phyloP scores from a whole-genome alignment of 2,113 vertebrate species.

The Puntigrus tetrazona region DNA sequence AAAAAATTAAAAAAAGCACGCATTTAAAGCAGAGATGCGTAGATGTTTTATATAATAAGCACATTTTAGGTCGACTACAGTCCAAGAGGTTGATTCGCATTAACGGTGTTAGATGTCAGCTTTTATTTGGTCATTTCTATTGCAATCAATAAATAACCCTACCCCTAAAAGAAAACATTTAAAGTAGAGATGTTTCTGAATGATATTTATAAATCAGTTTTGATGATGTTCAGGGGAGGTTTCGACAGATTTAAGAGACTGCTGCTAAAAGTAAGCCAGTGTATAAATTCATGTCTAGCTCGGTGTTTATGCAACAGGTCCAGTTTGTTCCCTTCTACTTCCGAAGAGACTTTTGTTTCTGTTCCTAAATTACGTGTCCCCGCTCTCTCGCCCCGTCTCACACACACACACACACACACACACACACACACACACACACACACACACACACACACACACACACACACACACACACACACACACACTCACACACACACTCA shows the following conservation, averaged over 20 bases:
- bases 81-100: neutral
- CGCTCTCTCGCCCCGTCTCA: neutral
- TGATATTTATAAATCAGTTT: too few species aligned
- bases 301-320: neutral
- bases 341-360: conserved; percentile 26
- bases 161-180: neutral
- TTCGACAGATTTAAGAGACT: neutral
- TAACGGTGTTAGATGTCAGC: neutral
- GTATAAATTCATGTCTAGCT: neutral
- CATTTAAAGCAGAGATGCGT: neutral
- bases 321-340: conserved; percentile 37
- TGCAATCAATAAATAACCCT: neutral
- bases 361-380: neutral
- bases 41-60: neutral
- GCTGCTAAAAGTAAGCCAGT: neutral
- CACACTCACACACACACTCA: too few species aligned
- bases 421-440: too few species aligned
- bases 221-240: neutral
- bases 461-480: too few species aligned
- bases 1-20: too few species aligned
- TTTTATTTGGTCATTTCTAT: neutral
- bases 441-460: too few species aligned
- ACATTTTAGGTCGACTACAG: neutral
- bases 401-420: too few species aligned
- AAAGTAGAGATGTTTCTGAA: neutral